Evolutionary conservation across 2,113 vertebrate genomes (phyloP).

Genomic region (Columba livia): DNA sequence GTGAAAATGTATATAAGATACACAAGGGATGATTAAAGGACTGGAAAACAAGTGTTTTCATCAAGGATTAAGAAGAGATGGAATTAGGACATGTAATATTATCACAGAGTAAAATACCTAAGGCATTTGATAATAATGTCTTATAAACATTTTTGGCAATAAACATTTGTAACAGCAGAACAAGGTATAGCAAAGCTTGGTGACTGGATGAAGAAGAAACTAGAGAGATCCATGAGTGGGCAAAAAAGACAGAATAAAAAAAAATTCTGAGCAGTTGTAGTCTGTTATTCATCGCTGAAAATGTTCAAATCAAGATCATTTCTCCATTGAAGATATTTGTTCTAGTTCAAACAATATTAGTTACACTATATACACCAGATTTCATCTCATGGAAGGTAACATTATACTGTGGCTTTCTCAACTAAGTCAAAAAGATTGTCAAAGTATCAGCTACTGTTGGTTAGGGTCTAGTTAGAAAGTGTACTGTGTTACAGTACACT

Average conservation of each 20-base stretch:
- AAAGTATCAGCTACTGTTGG: neutral
- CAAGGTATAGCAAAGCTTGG: neutral
- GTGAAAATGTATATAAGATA: neutral
- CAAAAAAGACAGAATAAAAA: neutral
- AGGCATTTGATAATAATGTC: neutral
- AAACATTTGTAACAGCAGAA: neutral
- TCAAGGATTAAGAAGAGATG: neutral
- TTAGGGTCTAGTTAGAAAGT: neutral
- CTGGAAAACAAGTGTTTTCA: neutral
- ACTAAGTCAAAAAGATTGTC: neutral
- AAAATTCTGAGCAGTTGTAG: neutral
- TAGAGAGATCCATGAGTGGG: neutral
- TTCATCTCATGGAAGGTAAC: neutral
- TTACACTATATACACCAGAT: neutral
- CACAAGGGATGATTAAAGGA: neutral
- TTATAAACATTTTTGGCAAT: neutral
- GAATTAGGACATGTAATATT: neutral
- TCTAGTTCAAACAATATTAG: neutral
- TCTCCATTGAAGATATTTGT: neutral
- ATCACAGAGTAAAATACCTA: neutral
- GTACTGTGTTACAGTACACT: neutral
- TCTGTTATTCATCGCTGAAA: neutral
- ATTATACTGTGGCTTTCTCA: neutral
- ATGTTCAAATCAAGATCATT: neutral
- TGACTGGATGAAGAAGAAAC: neutral